These are phyloP conservation scores for Subacronicta megacephala DNA, from an alignment of 2,888 invertebrate genomes.

Conservation along the genomic window DNA sequence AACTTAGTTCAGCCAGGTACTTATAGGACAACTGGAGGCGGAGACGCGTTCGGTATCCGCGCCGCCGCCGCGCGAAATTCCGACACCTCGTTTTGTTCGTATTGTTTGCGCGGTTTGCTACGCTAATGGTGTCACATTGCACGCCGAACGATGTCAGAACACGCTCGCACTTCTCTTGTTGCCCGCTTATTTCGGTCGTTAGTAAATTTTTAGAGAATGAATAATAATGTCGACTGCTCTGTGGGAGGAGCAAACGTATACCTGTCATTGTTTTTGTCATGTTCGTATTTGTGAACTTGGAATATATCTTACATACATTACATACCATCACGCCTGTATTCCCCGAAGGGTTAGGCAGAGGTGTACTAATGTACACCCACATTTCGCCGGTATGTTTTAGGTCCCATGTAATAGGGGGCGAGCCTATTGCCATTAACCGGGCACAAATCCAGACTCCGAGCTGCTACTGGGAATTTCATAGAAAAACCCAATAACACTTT, in stretches of 20 bases:
- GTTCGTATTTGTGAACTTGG: conserved; percentile 2
- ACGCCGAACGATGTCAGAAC: conserved; percentile 77
- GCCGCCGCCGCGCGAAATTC: conserved; percentile 77
- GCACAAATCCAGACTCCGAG: no score
- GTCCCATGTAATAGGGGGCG: no score
- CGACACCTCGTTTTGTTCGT: conserved; percentile 74
- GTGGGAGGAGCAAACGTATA: conserved; percentile 46
- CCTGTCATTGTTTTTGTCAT: conserved; percentile 26
- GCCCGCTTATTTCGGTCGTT: conserved; percentile 73
- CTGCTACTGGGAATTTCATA: no score
- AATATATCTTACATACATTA: no score
- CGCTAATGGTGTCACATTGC: conserved; percentile 87
- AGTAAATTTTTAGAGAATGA: conserved; percentile 63
- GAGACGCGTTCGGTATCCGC: conserved; percentile 55
- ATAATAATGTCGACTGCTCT: conserved; percentile 47
- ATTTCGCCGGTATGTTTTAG: no score
- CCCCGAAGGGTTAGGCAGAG: no score
- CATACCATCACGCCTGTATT: no score
- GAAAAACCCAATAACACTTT: no score
- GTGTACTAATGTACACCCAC: no score
- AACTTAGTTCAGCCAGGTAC: conserved; percentile 31
- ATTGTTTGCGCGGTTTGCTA: conserved; percentile 74
- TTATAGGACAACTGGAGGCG: conserved; percentile 58
- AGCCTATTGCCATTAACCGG: no score
- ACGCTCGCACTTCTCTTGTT: conserved; percentile 68